Conservation (phyloP, 2,888 invertebrate species). For the Lasioglossum malachurum region DNA sequence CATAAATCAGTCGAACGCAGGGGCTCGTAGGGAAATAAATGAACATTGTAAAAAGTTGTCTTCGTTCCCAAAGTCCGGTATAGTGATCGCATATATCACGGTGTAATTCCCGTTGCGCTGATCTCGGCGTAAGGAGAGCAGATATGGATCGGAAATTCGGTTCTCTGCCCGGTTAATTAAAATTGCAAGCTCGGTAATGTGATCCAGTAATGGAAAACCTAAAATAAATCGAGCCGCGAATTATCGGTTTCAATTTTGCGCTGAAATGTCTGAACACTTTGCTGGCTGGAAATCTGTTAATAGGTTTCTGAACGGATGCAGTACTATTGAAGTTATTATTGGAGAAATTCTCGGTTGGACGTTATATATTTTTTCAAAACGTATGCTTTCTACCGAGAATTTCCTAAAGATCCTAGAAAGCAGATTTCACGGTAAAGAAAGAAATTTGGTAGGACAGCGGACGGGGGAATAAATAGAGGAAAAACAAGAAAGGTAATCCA, state of each 20-base stretch:
- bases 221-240: slow-evolving; percentile 6
- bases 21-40: slow-evolving; percentile 59
- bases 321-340: not conserved
- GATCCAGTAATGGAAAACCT: slow-evolving; percentile 72
- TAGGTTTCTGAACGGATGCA: not conserved
- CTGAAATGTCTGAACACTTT: not conserved
- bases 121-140: slow-evolving; percentile 18
- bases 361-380: not conserved
- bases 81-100: slow-evolving; percentile 52
- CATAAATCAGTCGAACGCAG: slow-evolving; percentile 55
- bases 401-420: too few relatives aligned
- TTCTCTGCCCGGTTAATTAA: slow-evolving; percentile 69
- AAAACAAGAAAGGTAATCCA: not conserved
- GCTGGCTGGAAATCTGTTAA: not conserved
- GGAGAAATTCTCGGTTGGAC: not conserved
- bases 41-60: slow-evolving; percentile 58
- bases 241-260: not conserved
- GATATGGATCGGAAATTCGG: slow-evolving; percentile 60
- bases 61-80: slow-evolving; percentile 42
- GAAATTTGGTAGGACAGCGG: not conserved
- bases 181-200: slow-evolving; percentile 61
- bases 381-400: not conserved
- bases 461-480: not conserved
- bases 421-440: not conserved
- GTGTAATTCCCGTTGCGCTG: slow-evolving; percentile 16